Conservation (phyloP, 2,888 invertebrate species). For the Limnephilus lunatus region DNA sequence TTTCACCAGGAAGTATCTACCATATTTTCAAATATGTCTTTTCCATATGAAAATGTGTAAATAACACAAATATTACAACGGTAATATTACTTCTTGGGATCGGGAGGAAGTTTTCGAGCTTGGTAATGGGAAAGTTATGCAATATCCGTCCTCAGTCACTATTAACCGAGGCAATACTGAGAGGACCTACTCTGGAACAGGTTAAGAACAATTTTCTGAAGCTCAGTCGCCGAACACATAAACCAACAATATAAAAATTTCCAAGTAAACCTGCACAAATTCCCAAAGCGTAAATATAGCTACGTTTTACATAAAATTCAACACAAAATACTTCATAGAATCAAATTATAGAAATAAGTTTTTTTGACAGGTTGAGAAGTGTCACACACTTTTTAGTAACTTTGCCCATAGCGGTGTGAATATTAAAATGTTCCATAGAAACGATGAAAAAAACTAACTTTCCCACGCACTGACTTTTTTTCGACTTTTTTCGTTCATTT, state of each 20-base stretch:
- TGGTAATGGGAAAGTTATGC: not conserved
- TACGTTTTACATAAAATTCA: not conserved
- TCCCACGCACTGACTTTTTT: not conserved
- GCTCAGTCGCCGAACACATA: not conserved
- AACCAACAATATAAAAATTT: not conserved
- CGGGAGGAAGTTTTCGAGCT: not conserved
- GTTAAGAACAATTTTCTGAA: not conserved
- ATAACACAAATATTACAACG: not conserved
- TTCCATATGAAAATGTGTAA: not conserved
- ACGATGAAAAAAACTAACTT: not conserved
- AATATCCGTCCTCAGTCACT: not conserved
- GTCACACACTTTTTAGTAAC: not conserved
- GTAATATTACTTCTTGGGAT: not conserved
- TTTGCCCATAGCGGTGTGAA: not conserved
- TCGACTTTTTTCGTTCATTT: not conserved
- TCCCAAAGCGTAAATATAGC: slow-evolving; percentile 23
- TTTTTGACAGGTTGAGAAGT: not conserved
- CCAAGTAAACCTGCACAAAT: slow-evolving; percentile 12
- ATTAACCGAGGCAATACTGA: not conserved
- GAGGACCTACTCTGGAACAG: not conserved
- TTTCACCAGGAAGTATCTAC: not conserved
- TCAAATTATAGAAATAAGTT: not conserved
- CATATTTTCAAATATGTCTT: not conserved
- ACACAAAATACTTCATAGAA: not conserved
- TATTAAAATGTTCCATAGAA: not conserved